Evolutionary conservation across 2,888 invertebrate species (phyloP), one percentile per base, ranked within the genome.

Genomic region (Syrphus vitripennis): DNA sequence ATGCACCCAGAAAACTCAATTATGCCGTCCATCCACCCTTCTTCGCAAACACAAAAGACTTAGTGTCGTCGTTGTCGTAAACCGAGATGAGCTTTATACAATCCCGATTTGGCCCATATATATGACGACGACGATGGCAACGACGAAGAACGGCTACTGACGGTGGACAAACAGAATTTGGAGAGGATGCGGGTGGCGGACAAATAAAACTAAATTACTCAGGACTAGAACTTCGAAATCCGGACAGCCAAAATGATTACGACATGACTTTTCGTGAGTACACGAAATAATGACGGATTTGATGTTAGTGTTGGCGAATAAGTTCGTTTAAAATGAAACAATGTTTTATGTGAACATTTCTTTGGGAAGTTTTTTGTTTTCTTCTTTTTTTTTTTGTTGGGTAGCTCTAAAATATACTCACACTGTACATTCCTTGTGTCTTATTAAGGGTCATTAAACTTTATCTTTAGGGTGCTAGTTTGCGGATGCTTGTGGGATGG

Each of bases 1-100:
- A 82, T 77, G 61, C 77, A 71, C 82, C 77, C 77, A 82, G 82
- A 78, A 82, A 86, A 86, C 77, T 77, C 82, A 86, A 86, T 86
- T 86, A 86, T 67, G 67, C 70, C 69, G 50, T 57, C 63, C 74
- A 71, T 71, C 79, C 75, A 79, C 83, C 79, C 83, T 70, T 40
- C 57, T 63, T 63, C 45, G 74, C 74, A 59, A 48, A 65, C 50
- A 79, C 63, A 70, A 71, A 79, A 79, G 70, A 63, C 74, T 59
- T 61, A 40, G 79, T 45, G 10, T 83, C 69, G 34, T 48, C 31
- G 67, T 37, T 31, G 67, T 57, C 63, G 70, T 75, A 74, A 83
- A 75, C 69, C 61, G 61, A 69, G 69, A 79, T 75, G 75, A 83
- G 50, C 70, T 83, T 77, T 69, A 42, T 55, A 72, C 45, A 77